Base-by-base conservation (phyloP, 2,888 invertebrate genomes). In the Catocala nupta region DNA sequence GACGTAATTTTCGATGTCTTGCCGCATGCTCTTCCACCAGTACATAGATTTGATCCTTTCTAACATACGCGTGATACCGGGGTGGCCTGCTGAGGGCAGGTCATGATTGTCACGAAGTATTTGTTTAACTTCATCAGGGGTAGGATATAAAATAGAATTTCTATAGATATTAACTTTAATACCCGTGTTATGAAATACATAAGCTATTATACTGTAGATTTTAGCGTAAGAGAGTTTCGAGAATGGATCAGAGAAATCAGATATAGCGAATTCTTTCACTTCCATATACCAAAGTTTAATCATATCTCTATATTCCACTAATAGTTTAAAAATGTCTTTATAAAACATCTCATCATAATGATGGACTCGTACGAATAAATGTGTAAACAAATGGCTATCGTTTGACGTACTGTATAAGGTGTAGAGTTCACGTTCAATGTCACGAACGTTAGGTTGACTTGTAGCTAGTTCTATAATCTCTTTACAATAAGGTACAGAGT, bases 1-100 rank as follows among this genome's bases (percentile, higher is more conserved):
- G 5, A 65, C 57, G 13, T 57, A 61, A 13, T 54, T 48, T 42
- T 57, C 65, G 0, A 64, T 60, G 36, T 36, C 36, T 36, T 36
- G 36, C 36, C 4, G 36, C 36, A 36, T 36, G 36, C 8, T 8
- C 3, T 36, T 36, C 4, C 36, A 36, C n/a, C n/a, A n/a, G n/a
- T 4, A 1, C 0, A 4, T 36, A 36, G 7, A n/a, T n/a, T 16
- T 16, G 16, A 54, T 5, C 7, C 54, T 25, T 1, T 44, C 33
- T 4, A 33, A 54, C 44, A 54, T 44, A 5, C 54, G 25, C 1
- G 43, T 10, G 8, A 44, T 9, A n/a, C 43, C 54, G 1, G 44
- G 54, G 11, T 54, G 54, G n/a, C 54, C 54, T 0, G 44, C 54
- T 5, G 11, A 33, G 4, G 49, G 11, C 0, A 10, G 1, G 33